Base-by-base conservation (phyloP, 2,797 vertebrate genomes). In the Oryzias dopingdopingensis region DNA sequence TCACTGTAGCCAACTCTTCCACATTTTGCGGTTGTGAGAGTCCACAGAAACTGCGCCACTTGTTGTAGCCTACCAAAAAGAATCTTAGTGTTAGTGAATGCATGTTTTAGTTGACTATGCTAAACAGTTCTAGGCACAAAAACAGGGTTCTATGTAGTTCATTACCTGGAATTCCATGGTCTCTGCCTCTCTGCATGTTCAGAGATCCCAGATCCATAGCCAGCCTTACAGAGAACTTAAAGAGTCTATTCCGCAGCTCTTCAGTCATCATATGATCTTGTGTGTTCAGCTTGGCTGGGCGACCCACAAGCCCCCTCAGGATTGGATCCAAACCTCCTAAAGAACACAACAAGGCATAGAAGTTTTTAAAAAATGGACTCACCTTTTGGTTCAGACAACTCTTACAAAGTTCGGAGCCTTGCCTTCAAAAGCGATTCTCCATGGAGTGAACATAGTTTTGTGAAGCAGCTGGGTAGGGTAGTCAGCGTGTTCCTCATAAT, bases 141-240 rank as follows among this genome's bases (percentile, higher is more conserved):
- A 2, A 17, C 1, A 41, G 15, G 2, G 10, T 41, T 49, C 7
- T 52, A 43, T 1, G 0, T 12, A 23, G 58, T 52, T 24, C 10
- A 52, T 42, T 90, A 96, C 95, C 93, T 55, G 93, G 94, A 42
- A 95, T 73, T 20, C 90, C 95, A 0, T 96, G 95, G 64, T 97
- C 96, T 72, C 94, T 89, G 26, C 93, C 77, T 13, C 93, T 86
- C 55, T 98, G 95, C 72, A 96, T 47, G 75, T 97, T 96, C 15
- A 98, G 80, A 8, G 95, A 14, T 1, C 74, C 93, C 59, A 98
- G 86, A 74, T 97, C 94, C 50, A 94, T 74, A 0, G 90, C 83
- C 61, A 91, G 3, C 0, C 42, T 1, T 0, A 7, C 0, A 0
- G 58, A 51, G 59, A 92, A 90, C 17, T 85, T 40, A 43, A 92